Evolutionary conservation across 35 echinoderm and acorn worm species (phyloP).

Genomic region (Eucidaris tribuloides): DNA sequence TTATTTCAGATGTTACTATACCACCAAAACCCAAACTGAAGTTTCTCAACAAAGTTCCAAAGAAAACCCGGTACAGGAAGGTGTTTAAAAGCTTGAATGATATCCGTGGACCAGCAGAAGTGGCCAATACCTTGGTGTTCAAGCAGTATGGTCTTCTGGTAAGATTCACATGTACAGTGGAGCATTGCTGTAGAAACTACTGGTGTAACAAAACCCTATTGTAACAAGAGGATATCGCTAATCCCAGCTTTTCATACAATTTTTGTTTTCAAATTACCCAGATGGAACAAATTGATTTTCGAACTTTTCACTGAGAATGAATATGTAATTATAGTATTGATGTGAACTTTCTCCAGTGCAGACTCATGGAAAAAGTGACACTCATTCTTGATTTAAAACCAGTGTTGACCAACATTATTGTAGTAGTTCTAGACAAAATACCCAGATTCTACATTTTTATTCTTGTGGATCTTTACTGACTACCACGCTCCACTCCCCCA

Average conservation of each 20-base stretch:
- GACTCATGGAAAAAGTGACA: too few relatives aligned
- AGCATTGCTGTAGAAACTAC: background rate
- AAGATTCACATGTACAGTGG: background rate
- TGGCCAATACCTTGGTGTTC: constrained; percentile 43
- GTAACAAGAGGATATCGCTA: background rate
- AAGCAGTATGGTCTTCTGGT: constrained; percentile 81
- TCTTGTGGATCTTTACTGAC: too few relatives aligned
- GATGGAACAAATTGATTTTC: background rate
- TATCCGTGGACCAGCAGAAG: constrained; percentile 64
- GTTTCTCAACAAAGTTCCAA: constrained; percentile 77
- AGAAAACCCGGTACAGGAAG: constrained; percentile 61
- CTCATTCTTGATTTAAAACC: too few relatives aligned
- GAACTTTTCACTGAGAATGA: background rate
- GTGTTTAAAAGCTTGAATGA: constrained; percentile 66
- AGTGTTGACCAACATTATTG: too few relatives aligned
- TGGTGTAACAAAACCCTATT: background rate
- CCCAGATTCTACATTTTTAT: too few relatives aligned
- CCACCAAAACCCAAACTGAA: constrained; percentile 73
- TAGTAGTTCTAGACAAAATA: too few relatives aligned
- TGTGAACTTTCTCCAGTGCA: too few relatives aligned
- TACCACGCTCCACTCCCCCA: too few relatives aligned
- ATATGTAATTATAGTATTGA: too few relatives aligned
- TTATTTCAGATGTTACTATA: constrained; percentile 59
- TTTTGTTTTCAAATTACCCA: background rate
- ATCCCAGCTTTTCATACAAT: background rate